Conservation (phyloP, 1,140 invertebrate genomes). For the Melipona quadrifasciata region DNA sequence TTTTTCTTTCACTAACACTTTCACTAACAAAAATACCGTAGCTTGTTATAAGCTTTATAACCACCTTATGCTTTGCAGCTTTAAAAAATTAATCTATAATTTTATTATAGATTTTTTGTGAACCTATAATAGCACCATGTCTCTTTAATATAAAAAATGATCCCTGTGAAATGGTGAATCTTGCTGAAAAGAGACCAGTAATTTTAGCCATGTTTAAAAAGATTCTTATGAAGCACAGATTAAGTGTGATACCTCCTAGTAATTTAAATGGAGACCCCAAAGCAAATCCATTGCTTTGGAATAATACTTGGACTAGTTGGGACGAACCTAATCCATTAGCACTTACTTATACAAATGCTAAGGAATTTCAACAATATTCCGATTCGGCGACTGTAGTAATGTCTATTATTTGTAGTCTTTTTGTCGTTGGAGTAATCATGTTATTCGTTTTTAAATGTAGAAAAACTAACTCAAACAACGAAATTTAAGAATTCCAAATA, state of each 20-base stretch:
- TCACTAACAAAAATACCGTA: background rate
- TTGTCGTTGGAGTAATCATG: slow-evolving; percentile 46
- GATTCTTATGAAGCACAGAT: slow-evolving; percentile 78
- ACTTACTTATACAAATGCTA: background rate
- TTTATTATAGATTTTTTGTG: slow-evolving; percentile 77
- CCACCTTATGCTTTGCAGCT: too few species aligned
- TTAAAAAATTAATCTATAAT: background rate
- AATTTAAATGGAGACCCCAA: slow-evolving; percentile 82
- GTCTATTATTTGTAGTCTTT: slow-evolving; percentile 55
- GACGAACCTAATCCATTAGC: slow-evolving; percentile 73
- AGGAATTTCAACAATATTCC: background rate
- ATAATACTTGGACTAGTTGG: slow-evolving; percentile 84
- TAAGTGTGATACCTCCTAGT: slow-evolving; percentile 79
- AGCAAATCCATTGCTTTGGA: slow-evolving; percentile 83
- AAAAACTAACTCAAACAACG: background rate
- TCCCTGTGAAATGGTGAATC: slow-evolving; percentile 90
- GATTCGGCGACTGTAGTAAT: slow-evolving; percentile 40
- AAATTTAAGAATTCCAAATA: background rate
- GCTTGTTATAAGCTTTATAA: background rate
- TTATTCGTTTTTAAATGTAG: slow-evolving; percentile 48
- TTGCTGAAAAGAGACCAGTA: slow-evolving; percentile 81
- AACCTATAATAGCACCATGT: slow-evolving; percentile 84
- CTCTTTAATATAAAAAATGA: slow-evolving; percentile 88
- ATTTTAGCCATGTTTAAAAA: slow-evolving; percentile 80
- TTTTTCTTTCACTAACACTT: background rate